Conservation (phyloP, 2,113 vertebrate genomes). For the Lophochroa leadbeateri region DNA sequence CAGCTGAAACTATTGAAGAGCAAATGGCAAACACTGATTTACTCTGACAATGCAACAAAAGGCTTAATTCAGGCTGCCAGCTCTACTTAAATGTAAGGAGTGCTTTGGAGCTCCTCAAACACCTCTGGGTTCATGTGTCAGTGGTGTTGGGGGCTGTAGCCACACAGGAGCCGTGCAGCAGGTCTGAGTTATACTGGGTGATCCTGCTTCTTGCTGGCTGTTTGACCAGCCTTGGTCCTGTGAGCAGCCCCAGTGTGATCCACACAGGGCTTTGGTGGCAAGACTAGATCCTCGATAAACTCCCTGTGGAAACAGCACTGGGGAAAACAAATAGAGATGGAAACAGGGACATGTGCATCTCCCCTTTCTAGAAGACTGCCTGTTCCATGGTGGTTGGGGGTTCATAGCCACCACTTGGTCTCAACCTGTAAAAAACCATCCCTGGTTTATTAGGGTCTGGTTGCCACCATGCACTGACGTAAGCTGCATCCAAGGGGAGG, state of each 20-base stretch:
- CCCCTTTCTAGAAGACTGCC: background rate
- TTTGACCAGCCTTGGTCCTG: fast-evolving
- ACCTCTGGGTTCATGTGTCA: fast-evolving
- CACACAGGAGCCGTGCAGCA: fast-evolving
- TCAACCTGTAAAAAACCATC: fast-evolving
- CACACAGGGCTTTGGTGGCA: background rate
- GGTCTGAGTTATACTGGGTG: fast-evolving
- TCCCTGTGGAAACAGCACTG: background rate
- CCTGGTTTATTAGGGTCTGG: background rate
- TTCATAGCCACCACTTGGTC: background rate
- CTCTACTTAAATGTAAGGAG: background rate
- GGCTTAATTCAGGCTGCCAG: background rate
- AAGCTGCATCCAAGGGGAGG: fast-evolving
- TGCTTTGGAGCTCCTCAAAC: background rate
- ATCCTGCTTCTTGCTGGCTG: background rate
- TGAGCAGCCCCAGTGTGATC: background rate
- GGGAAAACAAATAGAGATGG: no score
- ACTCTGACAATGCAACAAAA: conserved; percentile 19
- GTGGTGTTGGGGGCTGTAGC: background rate
- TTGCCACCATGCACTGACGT: fast-evolving
- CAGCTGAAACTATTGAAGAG: background rate
- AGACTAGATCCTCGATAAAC: background rate
- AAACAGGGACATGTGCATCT: fast-evolving
- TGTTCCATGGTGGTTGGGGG: fast-evolving
- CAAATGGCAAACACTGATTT: conserved; percentile 4